Conservation (phyloP, 2,113 vertebrate species). For the Tichodroma muraria region DNA sequence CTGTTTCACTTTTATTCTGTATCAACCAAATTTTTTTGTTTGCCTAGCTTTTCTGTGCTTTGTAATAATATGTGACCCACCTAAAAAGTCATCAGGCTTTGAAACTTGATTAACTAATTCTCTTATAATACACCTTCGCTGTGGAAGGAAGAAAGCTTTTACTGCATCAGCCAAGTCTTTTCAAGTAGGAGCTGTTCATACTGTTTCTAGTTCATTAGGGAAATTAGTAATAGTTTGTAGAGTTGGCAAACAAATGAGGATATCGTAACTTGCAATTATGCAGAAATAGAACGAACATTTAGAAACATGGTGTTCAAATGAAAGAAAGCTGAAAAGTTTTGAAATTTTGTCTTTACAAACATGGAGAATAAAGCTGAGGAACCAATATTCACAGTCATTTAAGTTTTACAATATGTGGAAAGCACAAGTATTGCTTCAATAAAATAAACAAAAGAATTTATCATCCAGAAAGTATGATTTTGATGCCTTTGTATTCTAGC, state of each 20-base stretch:
- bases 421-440: not conserved
- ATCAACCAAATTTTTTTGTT: not conserved
- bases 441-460: not conserved
- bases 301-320: not conserved
- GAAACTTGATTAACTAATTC: not conserved
- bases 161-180: not conserved
- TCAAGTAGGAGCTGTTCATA: not conserved
- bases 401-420: not conserved
- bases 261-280: not conserved
- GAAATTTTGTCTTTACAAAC: not conserved
- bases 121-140: not conserved
- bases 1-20: not conserved
- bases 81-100: not conserved
- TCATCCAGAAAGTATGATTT: not conserved
- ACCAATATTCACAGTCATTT: not conserved
- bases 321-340: not conserved
- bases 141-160: not conserved
- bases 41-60: not conserved
- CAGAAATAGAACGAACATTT: not conserved
- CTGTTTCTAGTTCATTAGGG: not conserved
- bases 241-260: not conserved
- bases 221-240: not conserved
- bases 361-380: not conserved
- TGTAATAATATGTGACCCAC: not conserved
- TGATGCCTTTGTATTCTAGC: not conserved